Percentiles rank a stretch among this genome's conserved stretches.
phyloP scores from a whole-genome alignment of 2,797 vertebrate species.

The Lophius americanus region DNA sequence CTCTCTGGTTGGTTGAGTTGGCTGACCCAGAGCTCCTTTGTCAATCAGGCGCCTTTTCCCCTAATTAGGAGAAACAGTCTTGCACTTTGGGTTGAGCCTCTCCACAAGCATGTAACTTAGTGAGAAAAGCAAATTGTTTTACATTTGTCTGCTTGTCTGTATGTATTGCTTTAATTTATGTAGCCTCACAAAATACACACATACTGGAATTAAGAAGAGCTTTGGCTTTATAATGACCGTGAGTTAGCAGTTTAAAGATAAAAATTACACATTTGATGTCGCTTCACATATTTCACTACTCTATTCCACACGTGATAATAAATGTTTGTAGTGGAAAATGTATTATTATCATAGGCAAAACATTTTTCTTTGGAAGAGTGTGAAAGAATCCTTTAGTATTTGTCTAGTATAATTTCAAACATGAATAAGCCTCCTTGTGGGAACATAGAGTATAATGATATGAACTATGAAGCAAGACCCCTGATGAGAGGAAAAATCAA shows the following conservation, averaged over 20 bases:
- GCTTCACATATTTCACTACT: slow-evolving; percentile 2
- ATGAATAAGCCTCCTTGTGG: slow-evolving; percentile 20
- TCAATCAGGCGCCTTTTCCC: slow-evolving; percentile 54
- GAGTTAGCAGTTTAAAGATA: slow-evolving; percentile 26
- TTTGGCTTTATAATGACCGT: slow-evolving; percentile 10
- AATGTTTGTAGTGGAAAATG: slow-evolving; percentile 3
- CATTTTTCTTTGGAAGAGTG: slow-evolving; percentile 29
- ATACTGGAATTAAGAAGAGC: slow-evolving; percentile 40
- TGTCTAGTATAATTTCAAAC: slow-evolving; percentile 28
- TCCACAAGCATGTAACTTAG: slow-evolving; percentile 45
- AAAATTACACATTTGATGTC: slow-evolving; percentile 34
- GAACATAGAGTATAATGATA: slow-evolving; percentile 30
- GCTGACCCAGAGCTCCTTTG: slow-evolving; percentile 61
- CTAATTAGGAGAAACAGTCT: slow-evolving; percentile 66
- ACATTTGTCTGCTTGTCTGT: slow-evolving; percentile 14
- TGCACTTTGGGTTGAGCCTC: slow-evolving; percentile 28
- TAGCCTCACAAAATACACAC: slow-evolving; percentile 7
- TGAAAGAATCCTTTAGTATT: slow-evolving; percentile 5
- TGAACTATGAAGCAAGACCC: too few species aligned
- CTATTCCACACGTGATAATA: slow-evolving; percentile 16
- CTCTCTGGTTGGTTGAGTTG: slow-evolving; percentile 47
- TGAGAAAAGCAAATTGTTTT: slow-evolving; percentile 36
- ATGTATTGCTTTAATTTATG: slow-evolving; percentile 21
- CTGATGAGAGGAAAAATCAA: too few species aligned
- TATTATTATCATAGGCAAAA: slow-evolving; percentile 33